Base-by-base conservation (phyloP, 2,888 invertebrate genomes). In the Autographa gamma region DNA sequence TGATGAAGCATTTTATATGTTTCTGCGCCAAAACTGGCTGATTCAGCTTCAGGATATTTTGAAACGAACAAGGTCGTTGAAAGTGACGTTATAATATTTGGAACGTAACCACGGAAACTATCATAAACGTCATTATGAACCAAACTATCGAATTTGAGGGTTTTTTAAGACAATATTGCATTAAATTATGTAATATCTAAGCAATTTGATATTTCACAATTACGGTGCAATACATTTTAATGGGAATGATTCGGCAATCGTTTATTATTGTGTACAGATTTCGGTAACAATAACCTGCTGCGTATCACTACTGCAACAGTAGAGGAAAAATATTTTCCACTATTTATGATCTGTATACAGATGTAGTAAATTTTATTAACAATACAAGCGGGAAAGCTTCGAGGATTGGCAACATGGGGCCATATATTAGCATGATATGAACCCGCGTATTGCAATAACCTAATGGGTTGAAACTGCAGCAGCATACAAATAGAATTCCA, bases 401-500 rank as follows among this genome's bases (percentile, higher is more conserved):
- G 64, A 71, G 67, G 64, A 64, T 66, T 77, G 19, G 66, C 60
- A 73, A 71, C 66, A 74, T 38, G 52, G 77, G 65, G 68, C 59
- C 73, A 74, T 78, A 77, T 77, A 78, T 81, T 69, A 77, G 70
- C 41, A 69, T 69, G 83, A 81, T 81, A 80, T 71, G 72, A 69
- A 71, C 69, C 60, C 73, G 66, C 60, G 69, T 68, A 80, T 66
- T 71, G 66, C 70, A 83, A 81, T 82, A 83, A 74, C 67, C 73
- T 80, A 81, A 76, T 80, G 74, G 81, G 71, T 78, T 72, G 71
- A 67, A 71, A 71, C 60, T 78, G 63, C 69, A 71, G 64, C 63
- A 60, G 67, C 69, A 62, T 72, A 74, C 78, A 80, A 82, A 82
- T 81, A 78, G 74, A 83, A 78, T 66, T 68, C 76, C 78, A 80